phyloP scores from a whole-genome alignment of 1,140 invertebrate genomes.

The Leptopilina boulardi region DNA sequence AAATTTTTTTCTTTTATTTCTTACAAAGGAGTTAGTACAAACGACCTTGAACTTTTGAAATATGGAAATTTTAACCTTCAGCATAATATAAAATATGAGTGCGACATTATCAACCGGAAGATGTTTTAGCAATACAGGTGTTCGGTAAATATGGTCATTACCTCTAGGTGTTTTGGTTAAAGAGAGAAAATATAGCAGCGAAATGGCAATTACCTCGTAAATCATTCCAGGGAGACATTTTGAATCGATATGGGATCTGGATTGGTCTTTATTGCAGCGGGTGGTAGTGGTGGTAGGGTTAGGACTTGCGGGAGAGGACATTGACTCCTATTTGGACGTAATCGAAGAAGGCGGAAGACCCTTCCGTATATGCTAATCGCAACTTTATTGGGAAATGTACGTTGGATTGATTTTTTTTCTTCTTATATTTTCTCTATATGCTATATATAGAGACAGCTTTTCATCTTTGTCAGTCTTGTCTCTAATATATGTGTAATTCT shows the following conservation, averaged over 20 bases:
- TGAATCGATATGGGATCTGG: conserved; percentile 14
- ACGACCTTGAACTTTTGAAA: conserved; percentile 9
- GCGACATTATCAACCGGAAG: conserved; percentile 6
- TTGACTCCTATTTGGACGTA: conserved; percentile 13
- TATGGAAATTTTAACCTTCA: not conserved
- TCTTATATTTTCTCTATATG: conserved; percentile 12
- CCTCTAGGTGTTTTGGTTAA: not conserved
- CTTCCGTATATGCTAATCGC: conserved; percentile 24
- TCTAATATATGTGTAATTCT: not conserved
- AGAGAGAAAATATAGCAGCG: not conserved
- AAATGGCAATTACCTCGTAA: conserved; percentile 26
- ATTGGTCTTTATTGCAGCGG: conserved; percentile 12
- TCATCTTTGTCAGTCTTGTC: not conserved
- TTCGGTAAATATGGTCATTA: conserved; percentile 10
- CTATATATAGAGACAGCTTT: too few relatives aligned
- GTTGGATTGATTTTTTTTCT: conserved; percentile 32
- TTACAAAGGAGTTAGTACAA: not conserved
- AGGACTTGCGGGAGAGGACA: not conserved
- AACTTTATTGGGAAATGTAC: conserved; percentile 27
- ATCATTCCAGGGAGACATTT: conserved; percentile 14
- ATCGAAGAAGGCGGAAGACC: not conserved
- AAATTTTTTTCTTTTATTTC: not conserved
- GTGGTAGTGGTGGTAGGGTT: conserved; percentile 7
- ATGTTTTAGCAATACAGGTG: conserved; percentile 6
- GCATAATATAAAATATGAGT: not conserved